A percentile compares a stretch with the other conserved stretches of the same genome.
Conservation (phyloP, 2,797 vertebrate species). For the Dicrostonyx torquatus region DNA sequence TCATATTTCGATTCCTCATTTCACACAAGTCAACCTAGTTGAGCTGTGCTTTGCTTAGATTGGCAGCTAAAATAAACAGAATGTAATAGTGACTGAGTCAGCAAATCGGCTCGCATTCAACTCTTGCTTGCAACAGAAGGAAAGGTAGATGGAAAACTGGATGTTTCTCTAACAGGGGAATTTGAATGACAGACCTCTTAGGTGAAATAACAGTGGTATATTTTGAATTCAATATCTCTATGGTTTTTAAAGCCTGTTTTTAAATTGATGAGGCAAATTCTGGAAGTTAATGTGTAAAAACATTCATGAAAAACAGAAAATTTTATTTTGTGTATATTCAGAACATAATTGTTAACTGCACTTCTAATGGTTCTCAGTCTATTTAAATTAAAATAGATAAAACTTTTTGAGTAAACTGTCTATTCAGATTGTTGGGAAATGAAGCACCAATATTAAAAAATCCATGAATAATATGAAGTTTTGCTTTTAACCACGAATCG, state of each 20-base stretch:
- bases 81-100: slow-evolving; percentile 15
- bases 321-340: neutral
- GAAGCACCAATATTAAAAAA: neutral
- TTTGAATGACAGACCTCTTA: neutral
- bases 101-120: neutral
- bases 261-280: neutral
- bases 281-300: neutral
- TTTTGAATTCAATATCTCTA: neutral
- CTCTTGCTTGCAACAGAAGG: neutral
- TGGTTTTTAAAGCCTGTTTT: neutral
- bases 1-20: neutral
- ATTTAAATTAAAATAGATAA: slow-evolving; percentile 4
- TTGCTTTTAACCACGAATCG: neutral
- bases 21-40: neutral
- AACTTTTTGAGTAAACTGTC: neutral
- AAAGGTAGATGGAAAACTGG: neutral
- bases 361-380: neutral
- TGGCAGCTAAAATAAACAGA: neutral
- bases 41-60: slow-evolving; percentile 18
- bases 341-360: neutral
- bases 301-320: neutral
- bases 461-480: neutral
- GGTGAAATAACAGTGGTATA: neutral
- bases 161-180: neutral
- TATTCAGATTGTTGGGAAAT: neutral